A percentile compares a stretch with the other conserved stretches of the same genome.
These are phyloP conservation scores for Petrophora chlorosata DNA, from an alignment of 2,888 invertebrate species.

Conservation along the genomic window DNA sequence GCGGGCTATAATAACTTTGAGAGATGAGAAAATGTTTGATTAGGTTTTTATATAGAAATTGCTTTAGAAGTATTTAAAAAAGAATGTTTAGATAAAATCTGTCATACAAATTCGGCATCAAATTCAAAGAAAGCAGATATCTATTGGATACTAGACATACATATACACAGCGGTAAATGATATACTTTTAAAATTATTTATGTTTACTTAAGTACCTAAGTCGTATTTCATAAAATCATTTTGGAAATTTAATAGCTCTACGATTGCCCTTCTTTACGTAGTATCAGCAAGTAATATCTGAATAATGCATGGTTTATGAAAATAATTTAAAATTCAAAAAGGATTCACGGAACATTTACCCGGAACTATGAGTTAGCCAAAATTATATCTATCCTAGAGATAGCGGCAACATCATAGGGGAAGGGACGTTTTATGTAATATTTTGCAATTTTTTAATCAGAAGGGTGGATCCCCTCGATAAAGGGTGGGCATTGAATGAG, in stretches of 20 bases:
- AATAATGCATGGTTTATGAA: constrained; percentile 61
- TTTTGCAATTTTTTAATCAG: constrained; percentile 80
- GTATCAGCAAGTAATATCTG: constrained; percentile 44
- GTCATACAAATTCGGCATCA: no score
- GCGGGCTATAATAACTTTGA: constrained; percentile 21
- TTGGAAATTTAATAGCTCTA: constrained; percentile 7
- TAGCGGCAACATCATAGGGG: constrained; percentile 52
- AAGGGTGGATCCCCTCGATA: constrained; percentile 79
- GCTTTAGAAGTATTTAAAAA: neutral
- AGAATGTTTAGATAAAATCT: no score
- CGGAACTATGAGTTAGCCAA: constrained; percentile 74
- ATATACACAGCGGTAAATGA: no score
- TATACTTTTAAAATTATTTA: no score
- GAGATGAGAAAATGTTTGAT: constrained; percentile 2
- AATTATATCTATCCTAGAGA: constrained; percentile 64
- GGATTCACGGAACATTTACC: constrained; percentile 75
- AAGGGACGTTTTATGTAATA: constrained; percentile 78
- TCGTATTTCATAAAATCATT: neutral
- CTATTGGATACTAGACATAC: no score
- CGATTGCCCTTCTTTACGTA: constrained; percentile 9
- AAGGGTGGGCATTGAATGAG: constrained; percentile 82
- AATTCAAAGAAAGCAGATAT: no score
- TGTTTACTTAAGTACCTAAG: no score
- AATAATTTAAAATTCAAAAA: constrained; percentile 66
- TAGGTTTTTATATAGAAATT: neutral